Conservation (phyloP, 1,140 invertebrate species). For the Brachionus asplanchnoidis region DNA sequence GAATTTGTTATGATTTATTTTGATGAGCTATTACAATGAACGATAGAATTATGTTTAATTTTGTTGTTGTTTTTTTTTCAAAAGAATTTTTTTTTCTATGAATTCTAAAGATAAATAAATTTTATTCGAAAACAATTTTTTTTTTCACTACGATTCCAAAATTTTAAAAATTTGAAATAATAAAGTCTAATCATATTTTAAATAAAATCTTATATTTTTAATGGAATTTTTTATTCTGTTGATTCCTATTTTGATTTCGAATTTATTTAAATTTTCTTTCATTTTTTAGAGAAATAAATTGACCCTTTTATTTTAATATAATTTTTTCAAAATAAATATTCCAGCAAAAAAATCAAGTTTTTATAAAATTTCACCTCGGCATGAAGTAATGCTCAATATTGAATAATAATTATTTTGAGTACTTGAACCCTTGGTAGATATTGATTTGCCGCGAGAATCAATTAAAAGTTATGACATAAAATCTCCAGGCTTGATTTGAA, state of each 20-base stretch:
- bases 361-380: not conserved
- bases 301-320: too few species aligned
- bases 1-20: not conserved
- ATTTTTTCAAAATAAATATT: too few species aligned
- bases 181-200: too few species aligned
- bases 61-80: not conserved
- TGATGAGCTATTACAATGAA: not conserved
- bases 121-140: not conserved
- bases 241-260: too few species aligned
- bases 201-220: too few species aligned
- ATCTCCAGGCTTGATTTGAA: not conserved
- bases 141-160: not conserved
- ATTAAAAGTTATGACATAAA: not conserved
- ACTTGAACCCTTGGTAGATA: not conserved
- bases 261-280: too few species aligned
- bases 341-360: not conserved
- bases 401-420: too few species aligned
- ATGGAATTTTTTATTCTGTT: too few species aligned
- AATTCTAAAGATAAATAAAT: not conserved
- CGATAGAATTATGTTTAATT: not conserved
- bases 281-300: too few species aligned
- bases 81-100: not conserved
- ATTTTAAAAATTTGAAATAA: too few species aligned
- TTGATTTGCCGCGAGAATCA: not conserved
- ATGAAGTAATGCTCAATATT: not conserved